Evolutionary conservation across 2,888 invertebrate species (phyloP).

Genomic region (Odontocolon sp.): DNA sequence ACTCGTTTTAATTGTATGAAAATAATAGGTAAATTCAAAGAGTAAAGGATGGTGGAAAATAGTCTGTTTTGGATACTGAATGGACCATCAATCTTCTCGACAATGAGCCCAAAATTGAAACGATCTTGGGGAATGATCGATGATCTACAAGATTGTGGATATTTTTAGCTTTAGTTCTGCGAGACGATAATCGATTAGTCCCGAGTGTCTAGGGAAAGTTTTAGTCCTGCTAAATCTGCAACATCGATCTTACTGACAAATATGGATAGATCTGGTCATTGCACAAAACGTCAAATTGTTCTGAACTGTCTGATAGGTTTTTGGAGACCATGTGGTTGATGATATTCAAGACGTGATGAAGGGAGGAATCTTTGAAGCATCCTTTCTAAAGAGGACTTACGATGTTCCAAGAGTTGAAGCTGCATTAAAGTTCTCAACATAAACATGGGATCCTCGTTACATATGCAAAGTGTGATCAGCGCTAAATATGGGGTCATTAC

Average conservation of each 20-base stretch:
- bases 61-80: too few relatives aligned
- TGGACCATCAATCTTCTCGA: too few relatives aligned
- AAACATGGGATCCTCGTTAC: slow-evolving; percentile 70
- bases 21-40: too few relatives aligned
- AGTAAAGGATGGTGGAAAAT: too few relatives aligned
- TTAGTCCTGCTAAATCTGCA: neutral
- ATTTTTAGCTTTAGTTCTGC: slow-evolving; percentile 18
- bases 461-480: slow-evolving; percentile 69
- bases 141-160: slow-evolving; percentile 20
- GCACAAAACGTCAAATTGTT: too few relatives aligned
- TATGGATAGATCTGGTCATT: too few relatives aligned
- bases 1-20: too few relatives aligned
- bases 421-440: slow-evolving; percentile 70
- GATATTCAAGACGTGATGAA: too few relatives aligned
- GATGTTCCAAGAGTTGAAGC: neutral
- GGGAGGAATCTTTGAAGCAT: too few relatives aligned
- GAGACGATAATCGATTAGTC: slow-evolving; percentile 42
- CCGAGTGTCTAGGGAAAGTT: slow-evolving; percentile 11
- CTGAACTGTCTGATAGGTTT: too few relatives aligned
- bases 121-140: slow-evolving; percentile 33
- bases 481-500: slow-evolving; percentile 71
- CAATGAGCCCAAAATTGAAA: slow-evolving; percentile 11
- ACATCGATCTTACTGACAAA: slow-evolving; percentile 24
- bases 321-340: too few relatives aligned
- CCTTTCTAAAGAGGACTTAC: neutral